Base-by-base conservation (phyloP, 1,140 invertebrate genomes). In the Leptestheria dahalacensis region DNA sequence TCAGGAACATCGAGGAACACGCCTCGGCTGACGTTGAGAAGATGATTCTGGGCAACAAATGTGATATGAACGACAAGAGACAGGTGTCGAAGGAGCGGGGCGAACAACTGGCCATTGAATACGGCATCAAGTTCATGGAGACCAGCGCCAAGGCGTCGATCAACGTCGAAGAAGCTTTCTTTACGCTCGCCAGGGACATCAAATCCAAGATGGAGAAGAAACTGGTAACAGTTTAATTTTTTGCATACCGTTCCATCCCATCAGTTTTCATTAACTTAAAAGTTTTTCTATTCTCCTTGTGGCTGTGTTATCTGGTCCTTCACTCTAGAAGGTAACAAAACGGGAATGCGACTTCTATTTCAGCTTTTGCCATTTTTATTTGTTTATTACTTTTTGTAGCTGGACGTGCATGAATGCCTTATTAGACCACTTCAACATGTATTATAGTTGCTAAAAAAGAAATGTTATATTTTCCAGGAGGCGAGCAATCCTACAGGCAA, bases 191-290 rank as follows among this genome's bases (percentile, higher is more conserved):
- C 25, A 82, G 87, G 68, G 90, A 93, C 73, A 94, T 94, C 66
- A 95, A 94, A 77, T 82, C 85, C 48, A 93, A 94, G 79, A 91
- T 89, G 79, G 91, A 94, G 77, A 92, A 92, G 70, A 91, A 91
- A 83, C 79, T 93, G 85, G 89, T 91, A 78, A 76, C 79, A 66
- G 56, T 28, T 66, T 55, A 25, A 58, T 25, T 55, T 52, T n/a
- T n/a, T n/a, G n/a, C n/a, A n/a, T n/a, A n/a, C n/a, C n/a, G n/a
- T n/a, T n/a, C n/a, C n/a, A n/a, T n/a, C n/a, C n/a, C n/a, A n/a
- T n/a, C n/a, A n/a, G n/a, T n/a, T n/a, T n/a, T n/a, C n/a, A n/a
- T n/a, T n/a, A n/a, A n/a, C n/a, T n/a, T n/a, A n/a, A n/a, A n/a
- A n/a, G 6, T 41, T 41, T 41, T 41, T 41, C 15, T 41, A 41